Conservation (phyloP, 1,140 invertebrate genomes). For the Pararge aegeria region DNA sequence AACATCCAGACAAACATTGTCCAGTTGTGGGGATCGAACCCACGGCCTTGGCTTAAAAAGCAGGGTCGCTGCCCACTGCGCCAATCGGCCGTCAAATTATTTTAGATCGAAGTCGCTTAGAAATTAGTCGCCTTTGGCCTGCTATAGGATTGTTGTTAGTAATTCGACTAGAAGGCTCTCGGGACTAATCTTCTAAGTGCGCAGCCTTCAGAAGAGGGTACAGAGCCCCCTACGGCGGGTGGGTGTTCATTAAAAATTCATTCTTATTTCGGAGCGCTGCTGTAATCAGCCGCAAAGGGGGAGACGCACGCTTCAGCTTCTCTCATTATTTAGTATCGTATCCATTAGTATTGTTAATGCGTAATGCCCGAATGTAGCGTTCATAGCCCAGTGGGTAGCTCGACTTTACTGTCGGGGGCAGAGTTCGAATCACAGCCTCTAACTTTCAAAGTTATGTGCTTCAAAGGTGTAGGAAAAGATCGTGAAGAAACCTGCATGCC, state of each 20-base stretch:
- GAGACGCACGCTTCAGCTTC: conserved; percentile 44
- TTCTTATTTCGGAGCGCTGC: conserved; percentile 72
- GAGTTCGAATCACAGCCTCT: too few species aligned
- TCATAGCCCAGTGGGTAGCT: background rate
- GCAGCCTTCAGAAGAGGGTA: conserved; percentile 50
- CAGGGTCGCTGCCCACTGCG: too few species aligned
- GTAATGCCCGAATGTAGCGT: conserved; percentile 21
- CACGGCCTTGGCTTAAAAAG: too few species aligned
- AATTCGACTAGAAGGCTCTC: conserved; percentile 56
- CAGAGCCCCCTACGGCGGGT: conserved; percentile 30
- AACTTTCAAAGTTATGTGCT: too few species aligned
- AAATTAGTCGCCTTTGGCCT: conserved; percentile 40
- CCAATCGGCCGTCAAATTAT: too few species aligned
- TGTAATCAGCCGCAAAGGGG: conserved; percentile 64
- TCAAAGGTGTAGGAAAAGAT: too few species aligned
- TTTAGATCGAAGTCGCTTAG: conserved; percentile 11
- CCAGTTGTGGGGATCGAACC: too few species aligned
- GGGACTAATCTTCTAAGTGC: conserved; percentile 78
- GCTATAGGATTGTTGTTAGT: conserved; percentile 49
- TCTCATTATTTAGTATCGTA: conserved; percentile 54
- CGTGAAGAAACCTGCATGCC: too few species aligned
- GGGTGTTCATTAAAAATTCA: conserved; percentile 77
- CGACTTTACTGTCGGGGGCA: too few species aligned
- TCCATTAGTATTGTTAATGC: conserved; percentile 29
- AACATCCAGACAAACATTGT: too few species aligned